Percentiles rank a stretch among this genome's conserved stretches.
Conservation (phyloP, 1,140 invertebrate genomes). For the Nixonia krombeini region DNA sequence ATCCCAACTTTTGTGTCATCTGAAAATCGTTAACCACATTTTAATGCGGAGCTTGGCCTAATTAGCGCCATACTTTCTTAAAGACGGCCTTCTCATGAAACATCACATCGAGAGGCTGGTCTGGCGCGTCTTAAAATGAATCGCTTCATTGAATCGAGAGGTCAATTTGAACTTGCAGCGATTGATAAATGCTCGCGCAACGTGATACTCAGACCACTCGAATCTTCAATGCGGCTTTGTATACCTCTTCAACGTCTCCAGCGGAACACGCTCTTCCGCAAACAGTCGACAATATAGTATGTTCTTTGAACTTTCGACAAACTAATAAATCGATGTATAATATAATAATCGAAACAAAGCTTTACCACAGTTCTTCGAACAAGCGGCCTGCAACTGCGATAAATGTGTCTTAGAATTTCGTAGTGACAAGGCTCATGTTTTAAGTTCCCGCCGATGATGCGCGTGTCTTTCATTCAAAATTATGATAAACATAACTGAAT, state of each 20-base stretch:
- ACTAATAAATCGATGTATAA: neutral
- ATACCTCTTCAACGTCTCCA: neutral
- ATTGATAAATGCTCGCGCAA: neutral
- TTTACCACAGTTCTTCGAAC: no score
- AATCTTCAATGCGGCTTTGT: slow-evolving; percentile 1
- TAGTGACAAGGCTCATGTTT: no score
- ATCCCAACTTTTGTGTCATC: neutral
- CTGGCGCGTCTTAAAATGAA: neutral
- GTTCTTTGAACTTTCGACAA: neutral
- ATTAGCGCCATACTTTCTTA: neutral
- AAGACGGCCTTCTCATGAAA: neutral
- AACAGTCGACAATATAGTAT: neutral
- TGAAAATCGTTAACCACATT: neutral
- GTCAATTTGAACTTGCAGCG: neutral
- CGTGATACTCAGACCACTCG: neutral
- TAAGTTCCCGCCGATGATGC: no score
- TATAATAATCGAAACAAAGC: no score
- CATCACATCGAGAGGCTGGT: neutral
- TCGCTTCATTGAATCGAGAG: neutral
- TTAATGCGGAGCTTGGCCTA: neutral
- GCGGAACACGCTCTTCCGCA: neutral
- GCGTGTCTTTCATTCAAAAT: no score
- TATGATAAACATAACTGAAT: no score
- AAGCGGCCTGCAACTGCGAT: no score
- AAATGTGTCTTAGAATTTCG: no score